phyloP scores from a whole-genome alignment of 1,140 invertebrate genomes.

The Eueides isabella region DNA sequence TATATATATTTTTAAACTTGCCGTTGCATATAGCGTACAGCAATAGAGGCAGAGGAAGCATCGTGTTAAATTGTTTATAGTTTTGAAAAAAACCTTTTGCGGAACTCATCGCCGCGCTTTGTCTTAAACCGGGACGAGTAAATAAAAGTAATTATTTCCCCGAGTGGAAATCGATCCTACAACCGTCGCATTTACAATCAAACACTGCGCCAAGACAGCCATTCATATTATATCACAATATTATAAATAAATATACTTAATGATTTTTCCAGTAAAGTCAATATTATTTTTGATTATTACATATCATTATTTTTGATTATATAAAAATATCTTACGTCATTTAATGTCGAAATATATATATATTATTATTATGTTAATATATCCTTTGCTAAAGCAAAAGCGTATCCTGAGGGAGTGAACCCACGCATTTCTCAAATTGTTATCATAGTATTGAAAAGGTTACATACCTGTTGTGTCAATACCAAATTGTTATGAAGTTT shows the following conservation, averaged over 20 bases:
- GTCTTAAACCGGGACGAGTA: neutral
- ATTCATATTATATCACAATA: neutral
- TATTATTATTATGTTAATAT: no score
- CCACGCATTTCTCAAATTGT: slow-evolving; percentile 4
- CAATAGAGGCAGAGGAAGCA: no score
- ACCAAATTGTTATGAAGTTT: neutral
- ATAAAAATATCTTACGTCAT: neutral
- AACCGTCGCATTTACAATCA: neutral
- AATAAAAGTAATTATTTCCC: neutral
- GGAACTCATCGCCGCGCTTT: neutral
- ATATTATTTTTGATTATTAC: neutral
- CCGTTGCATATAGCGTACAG: no score
- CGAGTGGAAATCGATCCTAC: neutral
- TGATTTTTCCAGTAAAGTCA: neutral
- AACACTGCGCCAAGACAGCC: no score
- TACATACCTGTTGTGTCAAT: slow-evolving; percentile 3
- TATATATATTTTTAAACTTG: no score
- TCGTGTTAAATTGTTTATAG: no score
- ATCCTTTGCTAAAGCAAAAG: neutral
- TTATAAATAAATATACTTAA: neutral
- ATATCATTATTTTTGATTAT: neutral
- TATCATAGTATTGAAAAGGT: slow-evolving; percentile 6
- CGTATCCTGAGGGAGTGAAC: neutral
- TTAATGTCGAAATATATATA: no score
- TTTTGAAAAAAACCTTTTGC: no score